These are phyloP conservation scores for Pangasianodon gigas DNA, from an alignment of 2,113 vertebrate species.

Conservation along the genomic window DNA sequence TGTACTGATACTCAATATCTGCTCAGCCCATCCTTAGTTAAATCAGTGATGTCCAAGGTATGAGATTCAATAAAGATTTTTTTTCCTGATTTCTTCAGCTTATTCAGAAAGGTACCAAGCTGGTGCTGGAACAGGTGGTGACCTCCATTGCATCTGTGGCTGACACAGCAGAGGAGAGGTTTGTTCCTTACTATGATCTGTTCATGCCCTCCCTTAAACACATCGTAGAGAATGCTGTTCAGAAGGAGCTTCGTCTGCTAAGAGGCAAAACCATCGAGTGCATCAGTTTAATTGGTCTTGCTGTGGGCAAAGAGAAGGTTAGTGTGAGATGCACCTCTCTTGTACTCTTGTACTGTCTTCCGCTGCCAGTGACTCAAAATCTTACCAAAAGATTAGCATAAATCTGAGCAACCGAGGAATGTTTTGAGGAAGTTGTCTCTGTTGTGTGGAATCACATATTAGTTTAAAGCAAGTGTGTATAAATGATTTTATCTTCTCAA, in stretches of 20 bases:
- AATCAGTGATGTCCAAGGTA: neutral
- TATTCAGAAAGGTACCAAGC: slow-evolving; percentile 96
- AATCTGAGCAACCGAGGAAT: neutral
- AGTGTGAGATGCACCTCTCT: neutral
- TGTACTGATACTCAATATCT: neutral
- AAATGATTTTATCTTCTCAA: neutral
- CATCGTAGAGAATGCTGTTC: slow-evolving; percentile 95
- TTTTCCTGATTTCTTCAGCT: slow-evolving; percentile 70
- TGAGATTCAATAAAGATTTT: neutral
- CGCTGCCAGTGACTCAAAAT: neutral
- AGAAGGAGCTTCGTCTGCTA: slow-evolving; percentile 93
- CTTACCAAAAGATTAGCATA: no score
- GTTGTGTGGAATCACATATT: neutral
- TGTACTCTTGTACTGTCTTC: neutral
- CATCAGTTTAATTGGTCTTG: slow-evolving; percentile 97
- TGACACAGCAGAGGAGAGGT: slow-evolving; percentile 97
- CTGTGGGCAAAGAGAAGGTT: slow-evolving; percentile 97
- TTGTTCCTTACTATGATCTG: slow-evolving; percentile 96
- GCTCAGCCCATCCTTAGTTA: neutral
- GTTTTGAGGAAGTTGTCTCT: neutral
- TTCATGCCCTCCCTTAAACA: slow-evolving; percentile 98
- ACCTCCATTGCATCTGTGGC: slow-evolving; percentile 98
- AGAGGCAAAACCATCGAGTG: slow-evolving; percentile 98
- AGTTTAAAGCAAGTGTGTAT: neutral
- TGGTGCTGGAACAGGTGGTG: slow-evolving; percentile 98